Evolutionary conservation across 64 coral and sea anemone genomes (phyloP).

Genomic region (Pocillopora verrucosa): DNA sequence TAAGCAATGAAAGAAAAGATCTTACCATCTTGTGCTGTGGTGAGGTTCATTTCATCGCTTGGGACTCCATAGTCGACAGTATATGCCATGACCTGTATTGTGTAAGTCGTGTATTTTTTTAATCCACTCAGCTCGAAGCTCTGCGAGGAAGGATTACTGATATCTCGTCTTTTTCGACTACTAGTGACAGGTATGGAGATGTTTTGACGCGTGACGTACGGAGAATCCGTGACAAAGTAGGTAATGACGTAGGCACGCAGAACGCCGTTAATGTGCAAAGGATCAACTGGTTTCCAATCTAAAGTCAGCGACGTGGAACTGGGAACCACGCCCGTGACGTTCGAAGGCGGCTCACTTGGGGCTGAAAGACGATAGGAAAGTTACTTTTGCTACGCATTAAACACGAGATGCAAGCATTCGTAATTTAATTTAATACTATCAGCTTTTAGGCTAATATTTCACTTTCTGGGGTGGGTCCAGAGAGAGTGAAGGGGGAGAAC

Average conservation of each 20-base stretch:
- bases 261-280: constrained; percentile 46
- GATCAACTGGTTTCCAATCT: constrained; percentile 68
- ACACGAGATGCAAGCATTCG: no score
- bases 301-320: constrained; percentile 51
- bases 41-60: constrained; percentile 51
- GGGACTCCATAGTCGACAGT: constrained; percentile 65
- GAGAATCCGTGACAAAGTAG: constrained; percentile 13
- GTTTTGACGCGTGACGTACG: constrained; percentile 45
- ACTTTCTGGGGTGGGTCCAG: no score
- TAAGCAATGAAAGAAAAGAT: no score
- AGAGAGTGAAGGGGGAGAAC: no score
- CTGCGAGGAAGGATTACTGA: constrained; percentile 35
- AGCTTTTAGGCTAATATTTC: no score
- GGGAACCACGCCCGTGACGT: constrained; percentile 14
- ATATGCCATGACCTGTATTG: constrained; percentile 66
- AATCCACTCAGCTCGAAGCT: constrained; percentile 39
- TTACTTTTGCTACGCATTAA: no score
- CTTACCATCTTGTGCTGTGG: constrained; percentile 73
- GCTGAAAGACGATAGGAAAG: constrained; percentile 20
- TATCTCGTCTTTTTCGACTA: constrained; percentile 45
- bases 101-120: constrained; percentile 55
- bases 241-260: constrained; percentile 51
- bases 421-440: no score
- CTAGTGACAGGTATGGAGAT: constrained; percentile 32
- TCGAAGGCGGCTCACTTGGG: constrained; percentile 59